These are phyloP conservation scores for Thalassophryne amazonica DNA, from an alignment of 2,797 vertebrate genomes.

Conservation along the genomic window DNA sequence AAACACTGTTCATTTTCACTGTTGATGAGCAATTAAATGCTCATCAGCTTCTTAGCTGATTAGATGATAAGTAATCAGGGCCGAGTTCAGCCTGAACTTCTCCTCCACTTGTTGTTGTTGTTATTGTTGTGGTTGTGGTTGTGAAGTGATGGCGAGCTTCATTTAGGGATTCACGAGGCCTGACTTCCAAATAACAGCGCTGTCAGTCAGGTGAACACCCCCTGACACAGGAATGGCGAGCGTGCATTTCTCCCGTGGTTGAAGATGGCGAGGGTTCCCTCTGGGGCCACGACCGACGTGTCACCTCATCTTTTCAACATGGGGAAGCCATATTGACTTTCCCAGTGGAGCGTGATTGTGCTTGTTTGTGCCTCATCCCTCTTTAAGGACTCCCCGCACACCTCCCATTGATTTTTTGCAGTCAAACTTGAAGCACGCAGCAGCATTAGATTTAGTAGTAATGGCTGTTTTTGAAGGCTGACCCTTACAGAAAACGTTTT, in stretches of 20 bases:
- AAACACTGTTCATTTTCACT: too few species aligned
- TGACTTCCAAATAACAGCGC: too few species aligned
- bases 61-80: too few species aligned
- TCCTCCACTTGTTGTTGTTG: too few species aligned
- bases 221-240: background rate
- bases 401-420: background rate
- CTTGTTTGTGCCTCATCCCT: slow-evolving; percentile 28
- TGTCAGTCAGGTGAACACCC: background rate
- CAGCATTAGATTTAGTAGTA: background rate
- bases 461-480: background rate
- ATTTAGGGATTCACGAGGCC: too few species aligned
- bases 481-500: background rate
- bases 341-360: background rate
- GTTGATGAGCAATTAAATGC: background rate
- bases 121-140: too few species aligned
- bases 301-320: slow-evolving; percentile 30
- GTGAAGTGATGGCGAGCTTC: too few species aligned
- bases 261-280: slow-evolving; percentile 1
- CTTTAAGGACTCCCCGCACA: slow-evolving; percentile 12
- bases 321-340: slow-evolving; percentile 26
- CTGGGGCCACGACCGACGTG: slow-evolving; percentile 2
- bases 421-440: background rate
- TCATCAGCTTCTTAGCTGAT: background rate
- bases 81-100: too few species aligned
- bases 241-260: background rate